Evolutionary conservation across 1,140 invertebrate genomes (phyloP), one percentile per base, ranked within the genome.

Genomic region (Danaus plexippus): DNA sequence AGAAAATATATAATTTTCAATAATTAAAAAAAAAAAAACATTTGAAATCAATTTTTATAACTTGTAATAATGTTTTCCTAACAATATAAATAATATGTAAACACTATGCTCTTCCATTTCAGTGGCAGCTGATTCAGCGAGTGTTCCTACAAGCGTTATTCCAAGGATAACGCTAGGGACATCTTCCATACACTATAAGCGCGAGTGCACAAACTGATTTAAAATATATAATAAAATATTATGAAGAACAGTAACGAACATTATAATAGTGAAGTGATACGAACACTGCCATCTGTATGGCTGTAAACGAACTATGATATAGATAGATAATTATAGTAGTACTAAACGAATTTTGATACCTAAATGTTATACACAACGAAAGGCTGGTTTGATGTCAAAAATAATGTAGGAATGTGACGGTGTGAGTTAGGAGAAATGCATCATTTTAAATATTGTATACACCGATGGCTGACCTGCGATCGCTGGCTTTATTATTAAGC

Each of bases 121-220:
- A 87, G 84, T 71, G 84, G 81, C 64, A 87, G 84, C 84, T 87
- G 84, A 87, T 87, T 85, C 72, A 87, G 84, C 77, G 84, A 85
- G 69, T 84, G 77, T 68, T 85, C 84, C 67, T 79, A 81, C 66
- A 82, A 73, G 76, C 84, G 84, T 63, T 85, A 84, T 73, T 86
- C 83, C 0, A 85, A 86, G 77, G 79, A 85, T 77, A 84, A 82
- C 75, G 84, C 84, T 10, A 56, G 81, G 71, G 80, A 85, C 73
- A 66, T 87, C 13, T 87, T 84, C 74, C 75, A 87, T 71, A 87
- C 84, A 57, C 75, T 87, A 59, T 87, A 70, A 77, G 67, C 47
- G 56, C 45, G 64, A 54, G 58, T 61, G 18, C 11, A 55, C 50
- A 15, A 12, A 66, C 54, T 57, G 43, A 41, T 32, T 18, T 48